Percentiles rank a stretch among this genome's conserved stretches.
These are phyloP conservation scores for Sardinella longiceps DNA, from an alignment of 2,797 vertebrate genomes.

Conservation along the genomic window DNA sequence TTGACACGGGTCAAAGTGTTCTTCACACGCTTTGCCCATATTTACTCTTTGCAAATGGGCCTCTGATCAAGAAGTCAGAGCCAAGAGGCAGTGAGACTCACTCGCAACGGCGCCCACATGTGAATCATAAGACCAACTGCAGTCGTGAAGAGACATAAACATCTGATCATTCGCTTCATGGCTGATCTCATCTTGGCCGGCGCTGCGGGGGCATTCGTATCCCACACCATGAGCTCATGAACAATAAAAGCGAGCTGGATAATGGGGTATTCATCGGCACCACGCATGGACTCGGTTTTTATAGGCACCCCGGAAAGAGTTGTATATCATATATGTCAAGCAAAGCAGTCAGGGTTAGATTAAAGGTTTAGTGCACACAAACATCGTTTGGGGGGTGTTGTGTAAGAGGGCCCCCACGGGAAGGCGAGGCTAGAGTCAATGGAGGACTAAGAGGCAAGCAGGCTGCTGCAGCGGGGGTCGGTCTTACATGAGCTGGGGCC, in stretches of 20 bases:
- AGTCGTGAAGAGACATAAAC: not conserved
- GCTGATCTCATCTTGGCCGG: slow-evolving; percentile 16
- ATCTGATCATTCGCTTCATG: slow-evolving; percentile 9
- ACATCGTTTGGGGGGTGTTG: not conserved
- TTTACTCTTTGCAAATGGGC: slow-evolving; percentile 39
- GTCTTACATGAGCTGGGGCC: slow-evolving; percentile 87
- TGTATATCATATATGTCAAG: not conserved
- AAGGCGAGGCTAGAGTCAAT: not conserved
- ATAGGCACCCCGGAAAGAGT: slow-evolving; percentile 13
- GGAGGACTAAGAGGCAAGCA: not conserved
- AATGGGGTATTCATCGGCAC: slow-evolving; percentile 5
- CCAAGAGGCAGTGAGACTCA: slow-evolving; percentile 1
- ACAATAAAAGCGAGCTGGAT: slow-evolving; percentile 26
- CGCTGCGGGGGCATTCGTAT: not conserved
- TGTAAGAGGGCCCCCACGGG: not conserved
- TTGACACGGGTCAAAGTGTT: slow-evolving; percentile 39
- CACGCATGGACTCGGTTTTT: not conserved
- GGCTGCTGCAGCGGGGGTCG: not conserved
- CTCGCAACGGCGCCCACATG: not conserved
- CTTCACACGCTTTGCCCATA: slow-evolving; percentile 42
- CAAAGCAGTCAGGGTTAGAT: not conserved
- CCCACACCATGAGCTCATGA: slow-evolving; percentile 12
- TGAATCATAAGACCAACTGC: slow-evolving; percentile 1
- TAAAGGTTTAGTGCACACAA: not conserved
- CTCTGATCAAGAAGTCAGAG: not conserved